Percentiles rank a stretch among this genome's conserved stretches.
Evolutionary conservation across 92 coral and sea anemone genomes (phyloP).

Genomic region (Siderastrea radians): DNA sequence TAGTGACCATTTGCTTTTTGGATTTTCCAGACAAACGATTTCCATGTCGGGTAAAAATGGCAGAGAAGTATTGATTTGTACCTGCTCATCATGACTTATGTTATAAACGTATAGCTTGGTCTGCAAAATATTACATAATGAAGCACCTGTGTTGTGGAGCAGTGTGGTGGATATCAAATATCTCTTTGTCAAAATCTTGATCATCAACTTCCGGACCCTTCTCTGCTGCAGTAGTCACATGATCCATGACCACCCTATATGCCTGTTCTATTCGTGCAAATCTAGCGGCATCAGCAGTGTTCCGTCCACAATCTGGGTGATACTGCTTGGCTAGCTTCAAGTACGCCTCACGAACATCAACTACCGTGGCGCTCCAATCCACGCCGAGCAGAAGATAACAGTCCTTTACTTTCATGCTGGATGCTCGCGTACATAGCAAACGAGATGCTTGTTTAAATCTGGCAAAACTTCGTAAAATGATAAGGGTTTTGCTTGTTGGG

Average conservation of each 20-base stretch:
- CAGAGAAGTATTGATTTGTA: too few species aligned
- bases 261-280: conserved; percentile 76
- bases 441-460: not conserved
- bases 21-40: too few species aligned
- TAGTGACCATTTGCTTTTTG: too few species aligned
- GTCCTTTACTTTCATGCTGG: conserved; percentile 51
- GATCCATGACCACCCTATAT: conserved; percentile 67
- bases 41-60: too few species aligned
- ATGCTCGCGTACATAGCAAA: conserved; percentile 10
- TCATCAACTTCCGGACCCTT: conserved; percentile 33
- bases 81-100: too few species aligned
- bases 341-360: conserved; percentile 78
- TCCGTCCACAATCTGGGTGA: conserved; percentile 79
- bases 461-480: not conserved
- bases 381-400: conserved; percentile 69
- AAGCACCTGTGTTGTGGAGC: conserved; percentile 82
- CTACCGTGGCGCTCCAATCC: conserved; percentile 55
- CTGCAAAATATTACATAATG: too few species aligned
- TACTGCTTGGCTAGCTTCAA: conserved; percentile 73
- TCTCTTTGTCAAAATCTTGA: conserved; percentile 49
- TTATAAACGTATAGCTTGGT: too few species aligned
- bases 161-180: conserved; percentile 78
- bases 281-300: conserved; percentile 69
- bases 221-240: conserved; percentile 38
- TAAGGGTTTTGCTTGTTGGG: not conserved